These are phyloP conservation scores for Vulpes lagopus DNA, from an alignment of 2,113 vertebrate species.

Conservation along the genomic window DNA sequence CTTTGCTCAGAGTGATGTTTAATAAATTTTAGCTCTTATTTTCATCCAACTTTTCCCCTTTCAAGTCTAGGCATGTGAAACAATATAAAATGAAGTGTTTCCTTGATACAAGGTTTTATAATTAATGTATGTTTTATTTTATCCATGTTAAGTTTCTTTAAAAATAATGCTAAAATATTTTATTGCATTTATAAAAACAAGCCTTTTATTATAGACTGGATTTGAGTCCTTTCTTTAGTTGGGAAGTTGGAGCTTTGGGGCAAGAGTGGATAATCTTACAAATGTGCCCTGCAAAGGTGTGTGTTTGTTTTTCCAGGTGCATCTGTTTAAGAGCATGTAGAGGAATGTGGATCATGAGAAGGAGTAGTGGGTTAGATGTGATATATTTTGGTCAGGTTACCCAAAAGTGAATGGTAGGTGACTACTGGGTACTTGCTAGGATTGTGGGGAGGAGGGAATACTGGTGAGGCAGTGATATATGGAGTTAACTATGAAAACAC, in stretches of 20 bases:
- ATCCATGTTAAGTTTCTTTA: background rate
- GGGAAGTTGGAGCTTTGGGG: background rate
- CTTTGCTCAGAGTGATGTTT: background rate
- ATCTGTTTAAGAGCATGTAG: background rate
- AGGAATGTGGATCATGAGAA: background rate
- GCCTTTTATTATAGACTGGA: background rate
- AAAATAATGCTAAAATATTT: conserved; percentile 25
- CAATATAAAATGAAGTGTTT: background rate
- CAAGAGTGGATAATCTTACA: background rate
- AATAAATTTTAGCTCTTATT: conserved; percentile 34
- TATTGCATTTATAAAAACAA: background rate
- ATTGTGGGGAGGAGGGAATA: background rate
- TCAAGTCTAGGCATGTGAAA: background rate
- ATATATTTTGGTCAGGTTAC: background rate
- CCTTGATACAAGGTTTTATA: conserved; percentile 23
- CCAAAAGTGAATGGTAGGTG: background rate
- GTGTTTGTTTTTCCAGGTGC: background rate
- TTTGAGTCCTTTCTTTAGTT: background rate
- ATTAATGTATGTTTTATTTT: conserved; percentile 13
- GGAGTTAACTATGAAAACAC: background rate
- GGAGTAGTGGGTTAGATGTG: background rate
- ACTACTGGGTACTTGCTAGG: background rate
- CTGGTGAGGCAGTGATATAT: background rate
- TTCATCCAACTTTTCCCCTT: background rate
- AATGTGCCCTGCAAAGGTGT: background rate